A percentile compares a stretch with the other conserved stretches of the same genome.
Conservation (phyloP, 2,888 invertebrate species). For the Melanotus villosus region DNA sequence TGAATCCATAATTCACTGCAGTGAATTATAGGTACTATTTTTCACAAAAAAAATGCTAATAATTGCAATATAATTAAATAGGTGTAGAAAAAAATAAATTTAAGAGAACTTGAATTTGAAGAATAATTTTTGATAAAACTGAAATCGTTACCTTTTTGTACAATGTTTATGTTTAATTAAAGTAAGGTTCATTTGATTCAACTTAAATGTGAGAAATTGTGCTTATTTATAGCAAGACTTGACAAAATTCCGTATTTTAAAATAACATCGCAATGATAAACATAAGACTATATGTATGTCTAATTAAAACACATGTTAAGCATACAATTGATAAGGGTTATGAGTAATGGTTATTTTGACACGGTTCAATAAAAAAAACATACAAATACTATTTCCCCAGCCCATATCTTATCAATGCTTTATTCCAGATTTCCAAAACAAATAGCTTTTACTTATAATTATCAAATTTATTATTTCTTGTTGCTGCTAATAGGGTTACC, state of each 20-base stretch:
- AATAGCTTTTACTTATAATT: too few species aligned
- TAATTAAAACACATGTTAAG: conserved; percentile 26
- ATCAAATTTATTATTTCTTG: background rate
- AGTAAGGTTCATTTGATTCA: too few species aligned
- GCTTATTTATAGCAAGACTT: background rate
- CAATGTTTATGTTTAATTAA: too few species aligned
- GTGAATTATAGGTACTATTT: too few species aligned
- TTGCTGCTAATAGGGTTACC: background rate
- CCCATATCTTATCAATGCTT: conserved; percentile 24
- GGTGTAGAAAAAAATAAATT: too few species aligned
- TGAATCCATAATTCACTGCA: too few species aligned
- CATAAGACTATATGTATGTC: background rate
- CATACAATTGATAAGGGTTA: background rate
- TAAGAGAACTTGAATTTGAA: too few species aligned
- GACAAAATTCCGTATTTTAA: background rate
- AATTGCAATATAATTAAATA: too few species aligned
- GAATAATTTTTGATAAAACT: too few species aligned
- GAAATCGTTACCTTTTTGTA: too few species aligned
- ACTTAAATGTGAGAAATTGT: too few species aligned
- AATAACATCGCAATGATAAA: background rate
- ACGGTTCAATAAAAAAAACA: conserved; percentile 27
- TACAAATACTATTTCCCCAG: conserved; percentile 20
- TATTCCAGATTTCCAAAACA: conserved; percentile 9
- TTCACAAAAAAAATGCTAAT: too few species aligned
- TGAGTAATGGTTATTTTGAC: conserved; percentile 24